Evolutionary conservation across 2,888 invertebrate species (phyloP), one percentile per base, ranked within the genome.

Genomic region (Spisula solida): DNA sequence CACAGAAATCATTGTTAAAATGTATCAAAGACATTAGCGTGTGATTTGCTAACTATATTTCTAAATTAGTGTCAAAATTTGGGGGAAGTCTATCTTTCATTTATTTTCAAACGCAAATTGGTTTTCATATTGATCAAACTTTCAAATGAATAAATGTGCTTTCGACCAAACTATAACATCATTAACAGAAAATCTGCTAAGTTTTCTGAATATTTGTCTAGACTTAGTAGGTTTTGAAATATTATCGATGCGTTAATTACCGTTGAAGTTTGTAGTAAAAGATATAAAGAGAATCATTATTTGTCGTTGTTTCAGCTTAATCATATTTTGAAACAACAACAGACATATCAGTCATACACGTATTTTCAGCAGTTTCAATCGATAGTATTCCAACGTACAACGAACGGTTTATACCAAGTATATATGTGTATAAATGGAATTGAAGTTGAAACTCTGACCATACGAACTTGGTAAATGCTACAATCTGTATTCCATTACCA

Each of bases 271-370:
- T 34, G 75, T 75, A 1, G 29, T 75, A 75, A 75, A 4, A 31
- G 34, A 34, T 25, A 75, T 75, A 75, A 34, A 75, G 51, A 31
- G 75, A 75, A 25, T 12, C 75, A 34, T 6, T 60, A 25, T 34
- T 31, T 75, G 25, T 75, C 75, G 25, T 18, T 75, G 75, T 75
- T 75, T 18, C 31, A 75, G 31, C 8, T 4, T 75, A 1, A 34
- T 31, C 18, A 12, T 31, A 75, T 75, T 31, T 75, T 1, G 75
- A 75, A 75, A 75, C 41, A 20, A 60, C 75, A 66, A 25, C 34
- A 75, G 75, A 75, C 75, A 34, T 31, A 75, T 75, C 75, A 75
- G 31, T 75, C 75, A 75, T 75, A 34, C 18, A 29, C 18, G 16
- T 34, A 75, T 34, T 18, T 34, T 75, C 75, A 75, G 75, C 75